Conservation (phyloP, 2,888 invertebrate species). For the Cheilosia urbana region DNA sequence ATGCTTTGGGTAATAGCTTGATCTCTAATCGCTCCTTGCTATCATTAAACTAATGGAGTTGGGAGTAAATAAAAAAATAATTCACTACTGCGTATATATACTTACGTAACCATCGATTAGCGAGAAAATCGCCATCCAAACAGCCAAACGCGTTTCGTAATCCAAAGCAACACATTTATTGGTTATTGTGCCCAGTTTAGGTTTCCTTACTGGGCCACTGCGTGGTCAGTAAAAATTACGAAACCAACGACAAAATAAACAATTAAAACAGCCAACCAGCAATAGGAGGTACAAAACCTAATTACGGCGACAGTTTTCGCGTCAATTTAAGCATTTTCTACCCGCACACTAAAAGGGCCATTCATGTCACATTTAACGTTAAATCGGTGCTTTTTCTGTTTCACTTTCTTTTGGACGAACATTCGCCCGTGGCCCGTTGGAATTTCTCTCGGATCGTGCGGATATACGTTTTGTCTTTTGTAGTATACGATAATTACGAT, state of each 20-base stretch:
- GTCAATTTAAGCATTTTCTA: constrained; percentile 13
- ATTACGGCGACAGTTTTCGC: constrained; percentile 39
- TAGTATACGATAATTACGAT: constrained; percentile 25
- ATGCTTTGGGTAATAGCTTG: background rate
- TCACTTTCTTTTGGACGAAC: constrained; percentile 47
- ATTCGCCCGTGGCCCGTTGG: background rate
- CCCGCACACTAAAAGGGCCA: constrained; percentile 11
- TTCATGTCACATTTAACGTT: constrained; percentile 1
- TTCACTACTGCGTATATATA: constrained; percentile 8
- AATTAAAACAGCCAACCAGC: constrained; percentile 14
- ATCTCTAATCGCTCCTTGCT: constrained; percentile 3
- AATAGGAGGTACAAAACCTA: constrained; percentile 14
- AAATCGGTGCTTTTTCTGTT: constrained; percentile 23
- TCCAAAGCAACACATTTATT: constrained; percentile 7
- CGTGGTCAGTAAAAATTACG: constrained; percentile 27
- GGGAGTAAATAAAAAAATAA: background rate
- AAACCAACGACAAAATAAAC: constrained; percentile 24
- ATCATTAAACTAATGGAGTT: constrained; percentile 15
- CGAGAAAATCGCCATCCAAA: constrained; percentile 14
- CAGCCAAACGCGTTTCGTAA: constrained; percentile 15
- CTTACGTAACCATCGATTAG: constrained; percentile 33
- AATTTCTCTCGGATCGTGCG: constrained; percentile 29
- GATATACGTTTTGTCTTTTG: constrained; percentile 37
- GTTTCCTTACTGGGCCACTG: constrained; percentile 10
- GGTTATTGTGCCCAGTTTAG: background rate